A percentile compares a stretch with the other conserved stretches of the same genome.
phyloP scores from a whole-genome alignment of 2,797 vertebrate species.

The Parambassis ranga region DNA sequence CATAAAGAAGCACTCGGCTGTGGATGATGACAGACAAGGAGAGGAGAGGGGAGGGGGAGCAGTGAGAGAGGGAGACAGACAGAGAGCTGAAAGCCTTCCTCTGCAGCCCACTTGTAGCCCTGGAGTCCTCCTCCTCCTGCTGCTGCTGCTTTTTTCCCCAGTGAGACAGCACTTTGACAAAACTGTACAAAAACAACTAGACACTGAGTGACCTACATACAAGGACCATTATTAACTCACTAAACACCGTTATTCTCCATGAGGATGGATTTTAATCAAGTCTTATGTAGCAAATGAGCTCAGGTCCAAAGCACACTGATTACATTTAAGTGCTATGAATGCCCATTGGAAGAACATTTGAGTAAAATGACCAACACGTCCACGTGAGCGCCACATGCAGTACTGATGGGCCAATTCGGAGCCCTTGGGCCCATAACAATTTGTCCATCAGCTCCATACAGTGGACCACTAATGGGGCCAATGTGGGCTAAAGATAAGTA shows the following conservation, averaged over 20 bases:
- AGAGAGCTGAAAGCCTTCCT: constrained; percentile 56
- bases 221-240: constrained; percentile 26
- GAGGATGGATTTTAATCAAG: constrained; percentile 34
- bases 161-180: constrained; percentile 57
- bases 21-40: constrained; percentile 54
- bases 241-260: constrained; percentile 20
- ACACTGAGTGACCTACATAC: constrained; percentile 70
- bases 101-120: constrained; percentile 46
- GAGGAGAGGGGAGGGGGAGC: constrained; percentile 15
- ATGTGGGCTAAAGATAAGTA: constrained; percentile 16
- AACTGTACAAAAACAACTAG: constrained; percentile 44
- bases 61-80: constrained; percentile 6
- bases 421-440: constrained; percentile 10
- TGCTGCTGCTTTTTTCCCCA: constrained; percentile 49
- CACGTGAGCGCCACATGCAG: constrained; percentile 2
- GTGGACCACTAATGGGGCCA: constrained; percentile 15
- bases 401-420: background rate
- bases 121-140: constrained; percentile 42
- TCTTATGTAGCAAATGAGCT: constrained; percentile 23
- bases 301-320: constrained; percentile 21
- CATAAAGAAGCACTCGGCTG: constrained; percentile 56
- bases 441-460: constrained; percentile 22
- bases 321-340: constrained; percentile 25
- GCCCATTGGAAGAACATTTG: constrained; percentile 12
- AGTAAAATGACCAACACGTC: constrained; percentile 20